Evolutionary conservation across 2,113 vertebrate genomes (phyloP).

Genomic region (Brachyistius frenatus): DNA sequence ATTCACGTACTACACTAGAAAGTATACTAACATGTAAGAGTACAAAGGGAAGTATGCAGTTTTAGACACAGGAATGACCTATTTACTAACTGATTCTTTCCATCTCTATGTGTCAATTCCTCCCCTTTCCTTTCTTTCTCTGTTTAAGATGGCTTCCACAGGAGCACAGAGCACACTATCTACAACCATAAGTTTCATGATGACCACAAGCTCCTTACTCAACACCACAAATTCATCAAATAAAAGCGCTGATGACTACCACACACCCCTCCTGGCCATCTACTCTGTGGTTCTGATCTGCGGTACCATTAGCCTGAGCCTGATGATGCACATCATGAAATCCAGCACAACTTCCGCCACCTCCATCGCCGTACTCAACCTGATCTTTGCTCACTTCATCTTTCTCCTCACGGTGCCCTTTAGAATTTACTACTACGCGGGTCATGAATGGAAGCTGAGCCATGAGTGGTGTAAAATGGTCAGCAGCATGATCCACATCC

Average conservation of each 20-base stretch:
- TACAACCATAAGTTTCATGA: background rate
- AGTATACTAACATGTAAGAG: no score
- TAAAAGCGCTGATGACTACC: background rate
- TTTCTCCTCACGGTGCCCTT: slow-evolving; percentile 93
- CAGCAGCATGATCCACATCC: slow-evolving; percentile 91
- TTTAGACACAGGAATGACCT: no score
- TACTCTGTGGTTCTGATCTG: slow-evolving; percentile 83
- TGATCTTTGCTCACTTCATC: slow-evolving; percentile 88
- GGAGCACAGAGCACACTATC: accelerated
- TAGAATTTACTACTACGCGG: slow-evolving; percentile 87
- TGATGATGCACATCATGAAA: slow-evolving; percentile 85
- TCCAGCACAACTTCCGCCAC: slow-evolving; percentile 88
- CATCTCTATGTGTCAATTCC: background rate
- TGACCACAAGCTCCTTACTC: accelerated
- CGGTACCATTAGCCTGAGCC: slow-evolving; percentile 82
- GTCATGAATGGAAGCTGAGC: slow-evolving; percentile 73
- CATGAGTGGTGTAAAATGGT: slow-evolving; percentile 82
- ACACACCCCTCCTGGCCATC: slow-evolving; percentile 70
- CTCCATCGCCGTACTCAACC: slow-evolving; percentile 89
- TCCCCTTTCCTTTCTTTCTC: background rate
- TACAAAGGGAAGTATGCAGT: no score
- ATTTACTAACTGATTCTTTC: background rate
- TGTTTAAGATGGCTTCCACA: background rate
- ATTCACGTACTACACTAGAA: no score
- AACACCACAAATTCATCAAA: accelerated